Conservation (phyloP, 2,888 invertebrate species). For the Chaetogeoica ovagalla region DNA sequence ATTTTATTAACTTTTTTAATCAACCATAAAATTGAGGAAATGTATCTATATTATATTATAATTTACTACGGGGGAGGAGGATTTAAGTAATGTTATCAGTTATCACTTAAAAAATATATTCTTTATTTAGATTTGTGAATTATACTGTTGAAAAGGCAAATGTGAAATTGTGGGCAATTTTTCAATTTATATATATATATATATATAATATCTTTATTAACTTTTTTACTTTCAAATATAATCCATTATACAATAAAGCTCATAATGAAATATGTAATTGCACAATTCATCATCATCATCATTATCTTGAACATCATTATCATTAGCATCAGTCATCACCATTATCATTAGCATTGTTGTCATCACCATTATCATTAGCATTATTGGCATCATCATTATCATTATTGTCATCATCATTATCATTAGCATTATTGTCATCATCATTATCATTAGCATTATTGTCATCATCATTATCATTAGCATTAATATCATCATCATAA, state of each 20-base stretch:
- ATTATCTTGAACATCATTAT: slow-evolving; percentile 24
- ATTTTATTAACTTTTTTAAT: background rate
- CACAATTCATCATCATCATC: slow-evolving; percentile 4
- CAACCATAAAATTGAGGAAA: background rate
- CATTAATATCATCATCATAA: background rate
- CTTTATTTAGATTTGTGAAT: no score
- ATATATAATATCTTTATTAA: no score
- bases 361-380: slow-evolving; percentile 13
- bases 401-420: slow-evolving; percentile 3
- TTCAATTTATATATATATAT: no score
- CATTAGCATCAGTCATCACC: background rate
- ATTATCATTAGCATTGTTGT: background rate
- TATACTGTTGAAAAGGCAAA: no score
- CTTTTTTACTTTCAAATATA: no score
- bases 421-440: slow-evolving; percentile 33
- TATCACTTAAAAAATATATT: no score
- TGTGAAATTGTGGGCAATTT: no score
- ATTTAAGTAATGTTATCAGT: no score
- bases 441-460: slow-evolving; percentile 2
- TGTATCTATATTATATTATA: background rate
- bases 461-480: slow-evolving; percentile 29
- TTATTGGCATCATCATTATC: background rate
- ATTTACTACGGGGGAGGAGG: no score
- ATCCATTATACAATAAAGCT: background rate
- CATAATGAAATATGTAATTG: background rate